Conservation (phyloP, 2,797 vertebrate species). For the Sphaeramia orbicularis region DNA sequence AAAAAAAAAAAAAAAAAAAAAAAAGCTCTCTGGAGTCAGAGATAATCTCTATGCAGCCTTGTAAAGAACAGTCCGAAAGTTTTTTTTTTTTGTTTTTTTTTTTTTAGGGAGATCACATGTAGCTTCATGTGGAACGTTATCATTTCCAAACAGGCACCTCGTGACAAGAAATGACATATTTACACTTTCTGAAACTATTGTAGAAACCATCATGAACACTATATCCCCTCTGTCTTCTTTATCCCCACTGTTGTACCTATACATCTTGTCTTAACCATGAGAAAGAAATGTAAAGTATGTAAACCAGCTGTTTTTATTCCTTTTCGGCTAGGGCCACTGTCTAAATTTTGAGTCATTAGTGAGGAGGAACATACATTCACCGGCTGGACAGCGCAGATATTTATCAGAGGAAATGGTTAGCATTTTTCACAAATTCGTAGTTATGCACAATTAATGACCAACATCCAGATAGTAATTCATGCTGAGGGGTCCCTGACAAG, state of each 20-base stretch:
- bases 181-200: not conserved
- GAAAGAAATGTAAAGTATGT: slow-evolving; percentile 12
- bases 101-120: not conserved
- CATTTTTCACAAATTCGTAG: slow-evolving; percentile 46
- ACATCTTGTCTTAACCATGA: slow-evolving; percentile 9
- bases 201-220: slow-evolving; percentile 7
- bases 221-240: too few relatives aligned
- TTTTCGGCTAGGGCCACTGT: slow-evolving; percentile 4
- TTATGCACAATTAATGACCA: slow-evolving; percentile 58
- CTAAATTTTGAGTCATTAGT: slow-evolving; percentile 18
- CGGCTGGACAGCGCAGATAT: slow-evolving; percentile 29
- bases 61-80: slow-evolving; percentile 8
- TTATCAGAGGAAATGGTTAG: slow-evolving; percentile 46
- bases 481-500: slow-evolving; percentile 34
- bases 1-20: too few relatives aligned
- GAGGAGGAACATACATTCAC: slow-evolving; percentile 28
- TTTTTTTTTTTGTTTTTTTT: not conserved
- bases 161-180: slow-evolving; percentile 5
- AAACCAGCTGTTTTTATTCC: slow-evolving; percentile 11
- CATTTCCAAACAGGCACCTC: not conserved
- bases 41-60: slow-evolving; percentile 1
- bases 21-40: not conserved
- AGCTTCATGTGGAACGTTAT: not conserved
- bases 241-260: not conserved
- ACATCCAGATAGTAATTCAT: slow-evolving; percentile 57